These are phyloP conservation scores for Trididemnum clinides DNA, from an alignment of 23 tunicate species.

Conservation along the genomic window DNA sequence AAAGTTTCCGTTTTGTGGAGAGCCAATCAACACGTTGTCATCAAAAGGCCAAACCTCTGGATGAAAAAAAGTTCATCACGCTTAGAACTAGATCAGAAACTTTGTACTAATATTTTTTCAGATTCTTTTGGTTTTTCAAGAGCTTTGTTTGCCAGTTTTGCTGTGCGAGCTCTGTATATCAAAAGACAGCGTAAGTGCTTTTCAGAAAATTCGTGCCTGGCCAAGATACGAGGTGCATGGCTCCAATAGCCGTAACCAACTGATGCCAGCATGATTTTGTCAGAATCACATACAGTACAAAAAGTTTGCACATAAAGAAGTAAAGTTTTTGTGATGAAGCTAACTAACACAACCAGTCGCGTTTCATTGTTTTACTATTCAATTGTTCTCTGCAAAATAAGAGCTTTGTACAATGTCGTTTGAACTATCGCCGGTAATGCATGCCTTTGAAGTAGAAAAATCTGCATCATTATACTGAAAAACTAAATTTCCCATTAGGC, in stretches of 20 bases:
- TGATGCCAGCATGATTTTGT: too few species aligned
- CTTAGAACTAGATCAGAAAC: constrained; percentile 32
- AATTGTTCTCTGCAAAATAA: neutral
- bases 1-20: too few species aligned
- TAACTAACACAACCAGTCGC: neutral
- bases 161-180: neutral
- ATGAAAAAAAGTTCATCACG: constrained; percentile 16
- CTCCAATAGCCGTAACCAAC: too few species aligned
- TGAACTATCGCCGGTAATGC: neutral
- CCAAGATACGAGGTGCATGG: too few species aligned
- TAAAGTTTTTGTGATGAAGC: neutral
- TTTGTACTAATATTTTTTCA: constrained; percentile 37
- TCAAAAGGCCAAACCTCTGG: too few species aligned
- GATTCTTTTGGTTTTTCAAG: constrained; percentile 25
- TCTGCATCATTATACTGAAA: neutral
- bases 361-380: neutral
- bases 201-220: too few species aligned
- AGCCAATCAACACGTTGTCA: too few species aligned
- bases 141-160: neutral
- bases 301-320: too few species aligned
- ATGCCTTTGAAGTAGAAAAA: too few species aligned
- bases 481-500: neutral
- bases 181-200: neutral
- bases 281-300: neutral
- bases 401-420: neutral